Evolutionary conservation across 1,140 invertebrate genomes (phyloP).

Genomic region (Tetraneura akinire): DNA sequence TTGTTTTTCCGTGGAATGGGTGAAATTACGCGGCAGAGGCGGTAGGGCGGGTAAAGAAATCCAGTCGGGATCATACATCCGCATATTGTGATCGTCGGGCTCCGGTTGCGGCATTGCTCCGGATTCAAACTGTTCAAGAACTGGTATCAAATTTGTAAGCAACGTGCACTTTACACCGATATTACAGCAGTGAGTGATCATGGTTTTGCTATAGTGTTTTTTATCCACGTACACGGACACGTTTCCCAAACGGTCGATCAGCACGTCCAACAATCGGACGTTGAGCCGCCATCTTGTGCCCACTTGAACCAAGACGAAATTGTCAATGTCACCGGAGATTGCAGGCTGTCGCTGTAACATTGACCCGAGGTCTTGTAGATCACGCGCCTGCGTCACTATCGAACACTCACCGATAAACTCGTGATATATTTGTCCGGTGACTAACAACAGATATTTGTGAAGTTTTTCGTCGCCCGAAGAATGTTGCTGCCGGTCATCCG

Average conservation of each 20-base stretch:
- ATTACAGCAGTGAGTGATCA: constrained; percentile 49
- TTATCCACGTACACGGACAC: constrained; percentile 53
- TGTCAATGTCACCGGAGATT: neutral
- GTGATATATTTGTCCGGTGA: constrained; percentile 50
- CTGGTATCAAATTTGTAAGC: constrained; percentile 51
- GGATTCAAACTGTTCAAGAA: constrained; percentile 52
- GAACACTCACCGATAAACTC: constrained; percentile 53
- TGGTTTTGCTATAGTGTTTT: constrained; percentile 21
- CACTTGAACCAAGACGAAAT: constrained; percentile 52
- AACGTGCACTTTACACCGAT: constrained; percentile 48
- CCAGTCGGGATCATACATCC: constrained; percentile 53
- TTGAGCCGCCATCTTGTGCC: constrained; percentile 50
- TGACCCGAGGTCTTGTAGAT: constrained; percentile 35
- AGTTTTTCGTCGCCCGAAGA: neutral
- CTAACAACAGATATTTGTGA: constrained; percentile 52
- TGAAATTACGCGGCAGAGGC: constrained; percentile 28
- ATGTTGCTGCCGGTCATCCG: too few species aligned
- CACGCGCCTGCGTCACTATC: constrained; percentile 28
- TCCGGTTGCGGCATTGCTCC: neutral
- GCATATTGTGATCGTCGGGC: neutral
- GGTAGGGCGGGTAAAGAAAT: constrained; percentile 49
- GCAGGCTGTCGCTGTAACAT: constrained; percentile 32
- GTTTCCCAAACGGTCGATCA: constrained; percentile 53
- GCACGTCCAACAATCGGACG: constrained; percentile 50
- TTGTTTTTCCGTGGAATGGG: constrained; percentile 49